Base-by-base conservation (phyloP, 2,113 vertebrate species). In the Lepus europaeus region DNA sequence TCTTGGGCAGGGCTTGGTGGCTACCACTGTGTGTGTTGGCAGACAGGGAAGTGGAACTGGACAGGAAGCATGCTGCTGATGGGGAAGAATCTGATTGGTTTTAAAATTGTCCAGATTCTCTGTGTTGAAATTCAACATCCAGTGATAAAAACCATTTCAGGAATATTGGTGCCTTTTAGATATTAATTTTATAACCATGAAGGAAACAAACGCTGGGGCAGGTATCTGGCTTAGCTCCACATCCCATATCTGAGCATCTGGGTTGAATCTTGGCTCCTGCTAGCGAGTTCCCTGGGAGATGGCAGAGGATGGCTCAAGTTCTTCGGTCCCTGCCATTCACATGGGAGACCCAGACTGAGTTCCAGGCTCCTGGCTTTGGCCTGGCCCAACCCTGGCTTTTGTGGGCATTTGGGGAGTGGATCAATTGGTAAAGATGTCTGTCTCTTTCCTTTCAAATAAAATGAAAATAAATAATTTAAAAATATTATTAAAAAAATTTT, bases 101-200 rank as follows among this genome's bases (percentile, higher is more conserved):
- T 45, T 45, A 85, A 93, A 86, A 88, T 25, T 66, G 49, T 72
- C 39, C 83, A 49, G 69, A 91, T 94, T 96, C 29, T 92, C 29
- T 51, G 20, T 84, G 85, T 22, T 61, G 56, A 95, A 95, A 96
- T 89, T 92, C 11, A 74, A 79, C 29, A 64, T 69, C 49, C 20
- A 53, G 14, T 29, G 3, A 87, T 45, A 78, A 84, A 80, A 93
- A 90, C n/a, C 7, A 49, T 91, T 91, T 82, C 23, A 63, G 85
- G 36, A 82, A 87, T 79, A 92, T 8, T 56, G 66, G 59, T 68
- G 4, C 63, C 63, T 85, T 83, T n/a, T 82, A 70, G 25, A 84
- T 61, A 68, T 29, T 59, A 91, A 90, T 95, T 94, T 94, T 86
- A 39, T 49, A 72, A 88, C 31, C 33, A 64, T 49, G 63, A 73